Evolutionary conservation across 2,888 invertebrate species (phyloP).

Genomic region (Ornithoptera alexandrae): DNA sequence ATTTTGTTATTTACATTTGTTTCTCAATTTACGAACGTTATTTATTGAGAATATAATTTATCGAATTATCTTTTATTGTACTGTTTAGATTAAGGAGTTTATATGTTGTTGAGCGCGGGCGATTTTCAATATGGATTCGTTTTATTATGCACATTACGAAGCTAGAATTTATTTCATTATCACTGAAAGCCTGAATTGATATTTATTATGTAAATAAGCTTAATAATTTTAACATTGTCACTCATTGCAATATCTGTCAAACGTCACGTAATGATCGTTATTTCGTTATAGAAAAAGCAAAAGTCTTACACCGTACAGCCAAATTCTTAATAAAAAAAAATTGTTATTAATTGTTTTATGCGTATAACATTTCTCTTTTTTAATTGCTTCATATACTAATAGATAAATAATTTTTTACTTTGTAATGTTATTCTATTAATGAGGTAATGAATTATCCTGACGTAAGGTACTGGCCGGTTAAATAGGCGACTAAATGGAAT

Average conservation of each 20-base stretch:
- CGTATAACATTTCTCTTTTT: neutral
- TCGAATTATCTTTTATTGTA: slow-evolving; percentile 13
- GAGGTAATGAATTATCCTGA: slow-evolving; percentile 21
- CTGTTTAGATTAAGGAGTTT: slow-evolving; percentile 9
- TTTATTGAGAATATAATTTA: slow-evolving; percentile 8
- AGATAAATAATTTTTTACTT: slow-evolving; percentile 16
- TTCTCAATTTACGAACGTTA: slow-evolving; percentile 19
- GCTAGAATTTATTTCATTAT: neutral
- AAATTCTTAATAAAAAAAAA: neutral
- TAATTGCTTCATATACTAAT: slow-evolving; percentile 14
- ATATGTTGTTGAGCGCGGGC: no score
- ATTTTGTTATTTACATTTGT: slow-evolving; percentile 28
- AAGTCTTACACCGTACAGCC: no score
- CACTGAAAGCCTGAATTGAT: no score
- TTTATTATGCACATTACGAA: neutral
- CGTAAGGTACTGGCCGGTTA: neutral
- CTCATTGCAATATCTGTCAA: no score
- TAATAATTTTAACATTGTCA: no score
- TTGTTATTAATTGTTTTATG: neutral
- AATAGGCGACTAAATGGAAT: slow-evolving; percentile 6
- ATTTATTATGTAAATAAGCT: no score
- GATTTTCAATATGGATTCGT: no score
- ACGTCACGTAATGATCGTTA: no score
- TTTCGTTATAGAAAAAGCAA: no score
- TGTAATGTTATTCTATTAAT: slow-evolving; percentile 19